A percentile compares a stretch with the other conserved stretches of the same genome.
These are phyloP conservation scores for Ptychadena robeensis DNA, from an alignment of 2,797 vertebrate genomes.

Conservation along the genomic window DNA sequence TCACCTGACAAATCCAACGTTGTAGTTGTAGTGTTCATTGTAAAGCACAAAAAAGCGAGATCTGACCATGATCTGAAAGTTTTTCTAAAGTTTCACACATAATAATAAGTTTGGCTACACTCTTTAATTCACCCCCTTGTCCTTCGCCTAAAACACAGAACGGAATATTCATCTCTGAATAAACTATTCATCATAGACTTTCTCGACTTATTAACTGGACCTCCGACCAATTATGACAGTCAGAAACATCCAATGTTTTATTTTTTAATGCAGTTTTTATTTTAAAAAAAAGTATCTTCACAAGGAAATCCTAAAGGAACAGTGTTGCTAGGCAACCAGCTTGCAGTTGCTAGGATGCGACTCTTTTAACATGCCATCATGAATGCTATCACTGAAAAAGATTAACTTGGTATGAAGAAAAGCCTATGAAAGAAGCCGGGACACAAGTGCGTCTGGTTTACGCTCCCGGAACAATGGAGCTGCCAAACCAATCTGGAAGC, in stretches of 20 bases:
- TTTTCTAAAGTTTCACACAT: background rate
- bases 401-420: slow-evolving; percentile 91
- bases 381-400: slow-evolving; percentile 89
- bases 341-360: slow-evolving; percentile 84
- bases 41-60: background rate
- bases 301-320: slow-evolving; percentile 76
- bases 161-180: background rate
- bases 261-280: slow-evolving; percentile 65
- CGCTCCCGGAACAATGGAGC: slow-evolving; percentile 89
- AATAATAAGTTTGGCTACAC: background rate
- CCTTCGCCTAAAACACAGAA: background rate
- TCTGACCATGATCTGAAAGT: background rate
- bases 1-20: background rate
- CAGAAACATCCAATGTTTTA: slow-evolving; percentile 67
- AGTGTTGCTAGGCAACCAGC: slow-evolving; percentile 81
- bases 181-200: background rate
- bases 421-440: slow-evolving; percentile 81
- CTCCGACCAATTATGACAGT: slow-evolving; percentile 70
- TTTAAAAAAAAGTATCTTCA: slow-evolving; percentile 71
- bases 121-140: too few relatives aligned
- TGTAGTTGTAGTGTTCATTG: background rate
- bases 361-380: slow-evolving; percentile 83
- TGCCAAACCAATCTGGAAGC: slow-evolving; percentile 93
- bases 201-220: background rate
- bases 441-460: slow-evolving; percentile 95